Conservation (phyloP, 2,888 invertebrate genomes). For the Drosophila mayaguana region DNA sequence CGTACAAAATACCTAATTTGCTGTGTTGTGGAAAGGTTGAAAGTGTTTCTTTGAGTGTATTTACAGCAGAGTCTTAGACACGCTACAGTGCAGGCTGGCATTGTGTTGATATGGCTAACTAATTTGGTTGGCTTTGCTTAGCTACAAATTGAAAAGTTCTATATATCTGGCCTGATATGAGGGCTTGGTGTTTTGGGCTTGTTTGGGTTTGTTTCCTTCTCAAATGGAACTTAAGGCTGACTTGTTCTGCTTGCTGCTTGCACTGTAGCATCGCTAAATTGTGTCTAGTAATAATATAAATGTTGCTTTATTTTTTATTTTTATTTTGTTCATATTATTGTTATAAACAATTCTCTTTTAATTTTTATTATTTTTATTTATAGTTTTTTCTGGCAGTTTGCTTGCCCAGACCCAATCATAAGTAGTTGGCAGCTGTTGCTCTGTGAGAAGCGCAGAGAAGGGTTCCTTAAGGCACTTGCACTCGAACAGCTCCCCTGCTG, state of each 20-base stretch:
- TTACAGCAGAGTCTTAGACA: conserved; percentile 48
- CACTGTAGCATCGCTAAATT: conserved; percentile 40
- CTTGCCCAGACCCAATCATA: conserved; percentile 28
- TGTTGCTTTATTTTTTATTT: not conserved
- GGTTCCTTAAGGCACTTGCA: conserved; percentile 73
- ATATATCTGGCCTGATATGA: conserved; percentile 9
- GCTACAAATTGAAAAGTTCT: conserved; percentile 23
- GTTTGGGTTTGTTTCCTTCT: not conserved
- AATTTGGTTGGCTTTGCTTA: not conserved
- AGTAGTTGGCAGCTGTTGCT: conserved; percentile 23
- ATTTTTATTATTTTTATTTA: not conserved
- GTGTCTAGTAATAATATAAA: conserved; percentile 5
- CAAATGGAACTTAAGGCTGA: conserved; percentile 7
- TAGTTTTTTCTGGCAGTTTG: conserved; percentile 15
- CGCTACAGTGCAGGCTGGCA: conserved; percentile 52
- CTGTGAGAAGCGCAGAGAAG: conserved; percentile 56
- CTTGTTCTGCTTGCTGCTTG: conserved; percentile 3
- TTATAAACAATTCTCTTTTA: not conserved
- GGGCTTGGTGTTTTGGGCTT: conserved; percentile 1
- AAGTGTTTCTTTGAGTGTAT: conserved; percentile 43
- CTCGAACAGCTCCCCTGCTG: conserved; percentile 34
- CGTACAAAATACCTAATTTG: conserved; percentile 55
- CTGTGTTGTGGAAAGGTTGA: conserved; percentile 23
- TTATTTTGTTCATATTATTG: not conserved
- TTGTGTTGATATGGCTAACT: conserved; percentile 36